phyloP scores from a whole-genome alignment of 2,113 vertebrate species.

The Riparia riparia region DNA sequence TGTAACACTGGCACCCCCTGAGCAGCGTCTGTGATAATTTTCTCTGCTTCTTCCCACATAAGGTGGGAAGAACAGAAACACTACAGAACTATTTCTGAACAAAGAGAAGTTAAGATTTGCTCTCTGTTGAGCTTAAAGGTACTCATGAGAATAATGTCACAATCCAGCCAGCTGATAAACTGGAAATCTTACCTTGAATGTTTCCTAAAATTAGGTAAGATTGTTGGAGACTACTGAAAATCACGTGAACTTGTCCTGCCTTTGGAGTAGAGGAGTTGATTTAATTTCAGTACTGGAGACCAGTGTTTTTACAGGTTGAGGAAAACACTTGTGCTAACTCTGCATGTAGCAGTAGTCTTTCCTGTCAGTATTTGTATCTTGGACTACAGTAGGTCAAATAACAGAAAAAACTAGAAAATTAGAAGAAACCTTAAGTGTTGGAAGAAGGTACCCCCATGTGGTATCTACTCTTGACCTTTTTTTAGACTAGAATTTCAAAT shows the following conservation, averaged over 20 bases:
- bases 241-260: background rate
- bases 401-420: background rate
- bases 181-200: background rate
- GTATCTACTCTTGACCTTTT: background rate
- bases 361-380: background rate
- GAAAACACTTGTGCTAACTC: background rate
- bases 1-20: background rate
- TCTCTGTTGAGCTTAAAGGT: background rate
- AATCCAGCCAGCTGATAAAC: background rate
- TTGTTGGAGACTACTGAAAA: background rate
- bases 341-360: background rate
- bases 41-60: background rate
- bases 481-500: background rate
- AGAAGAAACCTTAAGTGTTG: background rate
- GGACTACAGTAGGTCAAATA: background rate
- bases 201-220: background rate
- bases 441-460: background rate
- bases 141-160: background rate
- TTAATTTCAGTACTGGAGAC: background rate
- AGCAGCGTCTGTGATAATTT: background rate
- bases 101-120: background rate
- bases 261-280: background rate
- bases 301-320: background rate
- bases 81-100: background rate
- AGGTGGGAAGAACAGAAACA: background rate